Evolutionary conservation across 1,140 invertebrate species (phyloP).

Genomic region (Apis cerana): DNA sequence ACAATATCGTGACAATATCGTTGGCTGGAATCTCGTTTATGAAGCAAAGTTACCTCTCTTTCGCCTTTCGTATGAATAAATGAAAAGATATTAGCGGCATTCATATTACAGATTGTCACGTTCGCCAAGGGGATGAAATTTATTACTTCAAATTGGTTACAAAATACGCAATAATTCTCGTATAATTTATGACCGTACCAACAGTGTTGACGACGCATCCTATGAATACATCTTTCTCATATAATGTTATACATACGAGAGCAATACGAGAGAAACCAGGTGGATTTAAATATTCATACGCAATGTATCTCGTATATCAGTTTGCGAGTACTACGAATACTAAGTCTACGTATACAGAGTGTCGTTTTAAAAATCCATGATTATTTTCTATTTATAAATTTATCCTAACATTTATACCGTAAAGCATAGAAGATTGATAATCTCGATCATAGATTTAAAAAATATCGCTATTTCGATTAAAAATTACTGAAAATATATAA

Average conservation of each 20-base stretch:
- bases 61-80: slow-evolving; percentile 42
- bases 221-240: slow-evolving; percentile 29
- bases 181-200: slow-evolving; percentile 51
- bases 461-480: not conserved
- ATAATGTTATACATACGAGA: slow-evolving; percentile 46
- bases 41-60: not conserved
- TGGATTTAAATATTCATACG: slow-evolving; percentile 62
- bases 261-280: slow-evolving; percentile 37
- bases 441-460: not conserved
- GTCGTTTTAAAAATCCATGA: not conserved
- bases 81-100: slow-evolving; percentile 38
- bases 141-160: slow-evolving; percentile 65
- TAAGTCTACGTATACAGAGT: not conserved
- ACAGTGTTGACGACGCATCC: slow-evolving; percentile 33
- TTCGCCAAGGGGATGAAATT: slow-evolving; percentile 51
- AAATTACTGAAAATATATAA: not conserved
- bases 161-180: slow-evolving; percentile 63
- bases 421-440: not conserved
- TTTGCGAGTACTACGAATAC: not conserved
- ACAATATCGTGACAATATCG: not conserved
- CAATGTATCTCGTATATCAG: slow-evolving; percentile 51
- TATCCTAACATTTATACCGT: not conserved
- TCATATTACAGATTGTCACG: slow-evolving; percentile 48
- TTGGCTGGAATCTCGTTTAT: not conserved
- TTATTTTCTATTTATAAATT: not conserved